Conservation (phyloP, 2,888 invertebrate genomes). For the Allophyes oxyacanthae region DNA sequence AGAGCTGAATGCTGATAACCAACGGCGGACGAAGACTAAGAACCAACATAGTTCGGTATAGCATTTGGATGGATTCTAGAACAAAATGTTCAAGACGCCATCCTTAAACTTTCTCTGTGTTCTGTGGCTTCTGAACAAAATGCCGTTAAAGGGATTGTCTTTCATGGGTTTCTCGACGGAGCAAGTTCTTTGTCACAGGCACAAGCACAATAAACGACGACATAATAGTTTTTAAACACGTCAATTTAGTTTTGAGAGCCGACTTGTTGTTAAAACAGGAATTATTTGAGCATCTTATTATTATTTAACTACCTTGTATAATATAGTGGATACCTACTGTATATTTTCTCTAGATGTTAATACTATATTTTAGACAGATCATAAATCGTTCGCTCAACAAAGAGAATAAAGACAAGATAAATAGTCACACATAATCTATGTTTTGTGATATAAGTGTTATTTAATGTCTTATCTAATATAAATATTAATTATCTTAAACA, state of each 20-base stretch:
- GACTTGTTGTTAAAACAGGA: slow-evolving; percentile 5
- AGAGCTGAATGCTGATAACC: too few relatives aligned
- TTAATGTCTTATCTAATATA: slow-evolving; percentile 17
- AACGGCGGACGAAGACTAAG: too few relatives aligned
- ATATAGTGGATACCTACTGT: background rate
- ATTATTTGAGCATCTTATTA: background rate
- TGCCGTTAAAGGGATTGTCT: slow-evolving; percentile 66
- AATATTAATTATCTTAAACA: slow-evolving; percentile 35
- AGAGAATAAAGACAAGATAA: slow-evolving; percentile 1
- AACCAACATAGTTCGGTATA: too few relatives aligned
- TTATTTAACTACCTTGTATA: background rate
- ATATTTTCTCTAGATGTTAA: background rate
- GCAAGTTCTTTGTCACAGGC: slow-evolving; percentile 39
- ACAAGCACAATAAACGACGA: slow-evolving; percentile 27
- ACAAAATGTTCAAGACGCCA: slow-evolving; percentile 12
- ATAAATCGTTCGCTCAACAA: background rate
- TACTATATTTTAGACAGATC: background rate
- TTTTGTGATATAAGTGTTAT: slow-evolving; percentile 4
- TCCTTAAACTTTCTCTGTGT: slow-evolving; percentile 55
- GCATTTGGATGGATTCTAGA: too few relatives aligned
- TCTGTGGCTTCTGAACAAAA: slow-evolving; percentile 62
- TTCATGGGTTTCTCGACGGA: slow-evolving; percentile 59
- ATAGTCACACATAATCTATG: slow-evolving; percentile 17
- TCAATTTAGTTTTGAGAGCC: slow-evolving; percentile 7
- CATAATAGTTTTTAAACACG: slow-evolving; percentile 25